Percentiles rank a stretch among this genome's conserved stretches.
These are phyloP conservation scores for Armadillidium nasatum DNA, from an alignment of 1,140 invertebrate species.

Conservation along the genomic window DNA sequence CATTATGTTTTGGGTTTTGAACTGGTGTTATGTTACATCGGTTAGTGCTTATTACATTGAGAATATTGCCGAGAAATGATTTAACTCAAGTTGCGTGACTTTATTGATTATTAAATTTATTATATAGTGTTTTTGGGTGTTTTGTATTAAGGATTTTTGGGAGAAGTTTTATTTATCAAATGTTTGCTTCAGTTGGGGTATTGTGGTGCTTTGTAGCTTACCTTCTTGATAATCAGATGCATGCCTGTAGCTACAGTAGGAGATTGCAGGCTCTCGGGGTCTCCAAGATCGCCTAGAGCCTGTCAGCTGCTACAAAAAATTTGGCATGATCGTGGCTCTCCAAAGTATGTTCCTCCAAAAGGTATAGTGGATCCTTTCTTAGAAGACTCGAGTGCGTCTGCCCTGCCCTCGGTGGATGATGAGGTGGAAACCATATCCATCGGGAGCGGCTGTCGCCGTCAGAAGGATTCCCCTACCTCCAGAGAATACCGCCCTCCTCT, in stretches of 20 bases:
- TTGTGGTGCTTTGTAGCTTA: background rate
- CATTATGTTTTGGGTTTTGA: too few relatives aligned
- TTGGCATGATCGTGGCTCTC: background rate
- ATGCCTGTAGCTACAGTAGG: constrained; percentile 6
- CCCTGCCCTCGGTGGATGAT: background rate
- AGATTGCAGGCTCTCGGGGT: background rate
- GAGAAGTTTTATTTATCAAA: background rate
- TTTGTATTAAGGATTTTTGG: too few relatives aligned
- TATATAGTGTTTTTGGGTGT: too few relatives aligned
- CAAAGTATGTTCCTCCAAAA: constrained; percentile 3
- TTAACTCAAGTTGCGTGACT: too few relatives aligned
- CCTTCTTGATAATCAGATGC: background rate
- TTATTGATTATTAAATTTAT: too few relatives aligned
- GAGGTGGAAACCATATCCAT: background rate
- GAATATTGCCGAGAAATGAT: too few relatives aligned
- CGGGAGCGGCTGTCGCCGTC: background rate
- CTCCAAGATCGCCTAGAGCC: background rate
- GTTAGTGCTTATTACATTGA: too few relatives aligned
- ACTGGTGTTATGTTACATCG: too few relatives aligned
- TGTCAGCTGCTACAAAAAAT: background rate
- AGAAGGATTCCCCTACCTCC: background rate
- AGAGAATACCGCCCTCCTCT: background rate
- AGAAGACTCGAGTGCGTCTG: background rate
- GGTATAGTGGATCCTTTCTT: constrained; percentile 7
- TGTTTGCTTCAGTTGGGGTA: background rate